These are phyloP conservation scores for Idaea aversata DNA, from an alignment of 2,888 invertebrate genomes.

Conservation along the genomic window DNA sequence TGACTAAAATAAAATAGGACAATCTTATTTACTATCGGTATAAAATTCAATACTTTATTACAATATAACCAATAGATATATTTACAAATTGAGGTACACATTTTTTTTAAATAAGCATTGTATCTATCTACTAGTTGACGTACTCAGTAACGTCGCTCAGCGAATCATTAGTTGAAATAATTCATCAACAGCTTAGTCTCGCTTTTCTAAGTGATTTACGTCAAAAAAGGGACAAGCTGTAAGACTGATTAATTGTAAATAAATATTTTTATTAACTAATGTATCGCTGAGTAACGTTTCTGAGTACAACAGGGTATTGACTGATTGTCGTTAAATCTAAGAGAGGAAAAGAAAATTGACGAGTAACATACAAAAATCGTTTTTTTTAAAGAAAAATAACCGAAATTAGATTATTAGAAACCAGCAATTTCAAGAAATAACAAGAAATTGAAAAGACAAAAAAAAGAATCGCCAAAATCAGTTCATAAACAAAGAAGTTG, in stretches of 20 bases:
- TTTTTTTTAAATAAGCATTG: neutral
- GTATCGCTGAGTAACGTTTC: neutral
- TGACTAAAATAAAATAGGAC: constrained; percentile 31
- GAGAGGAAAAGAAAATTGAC: neutral
- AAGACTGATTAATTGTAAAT: neutral
- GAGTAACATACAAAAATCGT: neutral
- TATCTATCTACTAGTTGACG: neutral
- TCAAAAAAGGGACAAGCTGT: no score
- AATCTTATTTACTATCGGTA: constrained; percentile 36
- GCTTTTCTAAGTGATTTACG: neutral
- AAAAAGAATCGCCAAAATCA: neutral
- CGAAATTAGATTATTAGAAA: neutral
- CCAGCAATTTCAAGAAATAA: neutral
- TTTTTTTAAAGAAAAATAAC: neutral
- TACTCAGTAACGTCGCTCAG: neutral
- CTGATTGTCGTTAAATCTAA: neutral
- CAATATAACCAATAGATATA: constrained; percentile 14
- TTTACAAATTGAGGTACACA: constrained; percentile 20
- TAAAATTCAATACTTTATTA: constrained; percentile 60
- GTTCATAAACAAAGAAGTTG: no score
- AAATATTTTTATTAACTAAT: neutral
- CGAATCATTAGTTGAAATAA: neutral
- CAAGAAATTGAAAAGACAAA: neutral
- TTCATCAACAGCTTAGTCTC: neutral
- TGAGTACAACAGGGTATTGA: neutral